Conservation (phyloP, 92 coral and sea anemone species). For the Heliopora coerulea region DNA sequence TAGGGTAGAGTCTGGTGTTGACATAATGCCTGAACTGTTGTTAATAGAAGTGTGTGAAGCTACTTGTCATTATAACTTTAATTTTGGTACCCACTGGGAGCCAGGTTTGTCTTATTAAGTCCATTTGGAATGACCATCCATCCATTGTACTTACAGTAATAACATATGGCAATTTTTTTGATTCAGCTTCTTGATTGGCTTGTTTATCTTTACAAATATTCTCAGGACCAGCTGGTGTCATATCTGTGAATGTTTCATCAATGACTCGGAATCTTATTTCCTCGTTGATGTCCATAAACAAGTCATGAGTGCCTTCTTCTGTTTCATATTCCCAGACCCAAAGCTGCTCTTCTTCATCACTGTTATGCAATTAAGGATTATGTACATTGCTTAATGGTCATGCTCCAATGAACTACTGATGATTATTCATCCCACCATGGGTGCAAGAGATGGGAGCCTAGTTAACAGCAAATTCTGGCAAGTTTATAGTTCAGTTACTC, state of each 20-base stretch:
- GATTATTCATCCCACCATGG: neutral
- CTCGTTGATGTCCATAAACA: conserved; percentile 93
- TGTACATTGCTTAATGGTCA: too few species aligned
- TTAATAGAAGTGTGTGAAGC: too few species aligned
- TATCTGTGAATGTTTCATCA: conserved; percentile 84
- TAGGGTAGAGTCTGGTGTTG: too few species aligned
- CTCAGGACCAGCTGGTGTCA: conserved; percentile 96
- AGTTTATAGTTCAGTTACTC: too few species aligned
- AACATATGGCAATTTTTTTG: conserved; percentile 82
- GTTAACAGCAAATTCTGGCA: too few species aligned
- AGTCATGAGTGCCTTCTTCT: conserved; percentile 79
- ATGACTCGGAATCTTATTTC: conserved; percentile 89
- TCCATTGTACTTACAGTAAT: conserved; percentile 76
- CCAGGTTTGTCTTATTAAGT: too few species aligned
- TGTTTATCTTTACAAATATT: conserved; percentile 60
- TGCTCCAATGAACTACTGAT: neutral
- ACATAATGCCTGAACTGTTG: too few species aligned
- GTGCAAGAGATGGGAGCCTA: too few species aligned
- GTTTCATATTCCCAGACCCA: conserved; percentile 93
- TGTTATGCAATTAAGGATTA: conserved; percentile 34
- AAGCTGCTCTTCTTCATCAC: conserved; percentile 87
- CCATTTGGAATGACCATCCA: too few species aligned
- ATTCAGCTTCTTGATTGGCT: conserved; percentile 60
- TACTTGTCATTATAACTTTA: too few species aligned
- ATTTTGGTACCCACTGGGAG: too few species aligned